Conservation (phyloP, 1,140 invertebrate species). For the Linepithema humile region DNA sequence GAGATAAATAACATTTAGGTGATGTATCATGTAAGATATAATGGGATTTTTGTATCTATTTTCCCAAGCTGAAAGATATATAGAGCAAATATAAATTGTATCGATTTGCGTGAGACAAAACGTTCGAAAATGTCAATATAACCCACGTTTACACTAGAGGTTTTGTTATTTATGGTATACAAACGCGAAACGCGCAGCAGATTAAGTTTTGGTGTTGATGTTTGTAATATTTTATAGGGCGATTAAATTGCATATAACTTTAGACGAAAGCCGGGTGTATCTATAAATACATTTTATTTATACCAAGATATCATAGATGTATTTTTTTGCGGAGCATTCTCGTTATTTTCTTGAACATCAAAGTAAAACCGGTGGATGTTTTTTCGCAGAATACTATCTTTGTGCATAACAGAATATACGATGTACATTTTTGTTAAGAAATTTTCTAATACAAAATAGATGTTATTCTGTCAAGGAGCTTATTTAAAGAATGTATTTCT, state of each 20-base stretch:
- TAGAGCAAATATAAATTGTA: constrained; percentile 12
- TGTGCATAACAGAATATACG: not conserved
- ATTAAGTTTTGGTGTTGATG: constrained; percentile 23
- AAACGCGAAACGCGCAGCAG: constrained; percentile 12
- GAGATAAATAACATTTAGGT: not conserved
- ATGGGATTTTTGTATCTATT: not conserved
- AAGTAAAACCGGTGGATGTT: constrained; percentile 2
- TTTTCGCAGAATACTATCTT: not conserved
- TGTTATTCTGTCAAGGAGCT: constrained; percentile 7
- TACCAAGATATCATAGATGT: not conserved
- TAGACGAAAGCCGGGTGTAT: not conserved
- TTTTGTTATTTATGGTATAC: constrained; percentile 27
- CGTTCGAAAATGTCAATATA: not conserved
- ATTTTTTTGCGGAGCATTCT: not conserved
- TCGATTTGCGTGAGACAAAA: constrained; percentile 25
- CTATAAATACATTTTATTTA: constrained; percentile 19
- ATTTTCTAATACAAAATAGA: constrained; percentile 7
- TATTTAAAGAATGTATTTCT: constrained; percentile 29
- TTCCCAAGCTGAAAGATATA: not conserved
- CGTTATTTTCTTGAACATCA: constrained; percentile 11
- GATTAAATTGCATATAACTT: not conserved
- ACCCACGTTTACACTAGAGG: not conserved
- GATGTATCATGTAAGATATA: not conserved
- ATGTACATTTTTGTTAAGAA: constrained; percentile 34
- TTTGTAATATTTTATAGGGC: not conserved